Evolutionary conservation across 2,888 invertebrate genomes (phyloP).

Genomic region (Sphaerophoria taeniata): DNA sequence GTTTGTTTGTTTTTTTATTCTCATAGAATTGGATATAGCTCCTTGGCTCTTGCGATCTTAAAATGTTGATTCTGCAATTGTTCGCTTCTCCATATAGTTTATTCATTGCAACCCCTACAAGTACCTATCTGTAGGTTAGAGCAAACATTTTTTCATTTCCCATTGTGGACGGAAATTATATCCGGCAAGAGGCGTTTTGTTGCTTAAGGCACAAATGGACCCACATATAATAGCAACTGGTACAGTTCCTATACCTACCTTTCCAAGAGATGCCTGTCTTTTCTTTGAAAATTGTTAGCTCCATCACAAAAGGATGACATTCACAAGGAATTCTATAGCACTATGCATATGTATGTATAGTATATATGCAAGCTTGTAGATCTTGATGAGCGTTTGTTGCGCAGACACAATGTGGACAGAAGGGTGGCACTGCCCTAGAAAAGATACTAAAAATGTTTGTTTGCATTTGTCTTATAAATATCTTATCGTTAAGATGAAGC

Average conservation of each 20-base stretch:
- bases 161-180: slow-evolving; percentile 74
- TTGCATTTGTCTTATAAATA: slow-evolving; percentile 73
- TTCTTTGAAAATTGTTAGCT: slow-evolving; percentile 62
- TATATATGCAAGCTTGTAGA: slow-evolving; percentile 2
- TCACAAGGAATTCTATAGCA: slow-evolving; percentile 40
- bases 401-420: slow-evolving; percentile 62
- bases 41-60: slow-evolving; percentile 56
- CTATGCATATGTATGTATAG: slow-evolving; percentile 17
- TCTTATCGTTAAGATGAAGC: slow-evolving; percentile 73
- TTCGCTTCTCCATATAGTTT: slow-evolving; percentile 65
- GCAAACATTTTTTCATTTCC: slow-evolving; percentile 73
- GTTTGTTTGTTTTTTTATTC: slow-evolving; percentile 68
- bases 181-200: slow-evolving; percentile 74
- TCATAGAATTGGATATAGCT: slow-evolving; percentile 65
- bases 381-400: slow-evolving; percentile 38
- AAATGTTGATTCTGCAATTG: slow-evolving; percentile 74
- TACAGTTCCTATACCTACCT: slow-evolving; percentile 44
- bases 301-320: slow-evolving; percentile 69
- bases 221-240: slow-evolving; percentile 67
- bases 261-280: slow-evolving; percentile 56
- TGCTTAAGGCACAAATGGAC: slow-evolving; percentile 74
- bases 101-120: slow-evolving; percentile 74
- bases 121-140: slow-evolving; percentile 72
- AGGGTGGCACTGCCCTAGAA: slow-evolving; percentile 68
- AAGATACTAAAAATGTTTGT: slow-evolving; percentile 70